Conservation (phyloP, 2,888 invertebrate species). For the Catonia carolina region DNA sequence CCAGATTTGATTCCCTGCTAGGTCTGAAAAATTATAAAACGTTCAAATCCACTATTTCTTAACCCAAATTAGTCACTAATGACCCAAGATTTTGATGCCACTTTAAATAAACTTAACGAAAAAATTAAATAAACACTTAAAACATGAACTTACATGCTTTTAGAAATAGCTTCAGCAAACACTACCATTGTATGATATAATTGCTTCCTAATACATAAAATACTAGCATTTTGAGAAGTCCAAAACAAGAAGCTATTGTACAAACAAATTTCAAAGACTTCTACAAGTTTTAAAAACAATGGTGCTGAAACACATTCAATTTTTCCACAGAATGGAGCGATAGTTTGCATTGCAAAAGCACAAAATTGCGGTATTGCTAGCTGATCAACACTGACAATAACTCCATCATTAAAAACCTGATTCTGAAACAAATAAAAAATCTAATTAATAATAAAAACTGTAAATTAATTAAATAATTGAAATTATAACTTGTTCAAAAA, state of each 20-base stretch:
- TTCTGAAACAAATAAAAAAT: too few relatives aligned
- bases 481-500: too few relatives aligned
- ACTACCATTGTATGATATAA: not conserved
- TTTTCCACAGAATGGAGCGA: not conserved
- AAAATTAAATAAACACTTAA: not conserved
- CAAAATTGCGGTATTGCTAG: slow-evolving; percentile 12
- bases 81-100: too few relatives aligned
- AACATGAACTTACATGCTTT: slow-evolving; percentile 8
- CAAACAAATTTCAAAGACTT: slow-evolving; percentile 23
- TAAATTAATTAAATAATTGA: too few relatives aligned
- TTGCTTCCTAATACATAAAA: not conserved
- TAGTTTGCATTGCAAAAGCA: not conserved
- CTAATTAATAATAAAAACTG: too few relatives aligned
- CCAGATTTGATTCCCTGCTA: too few relatives aligned
- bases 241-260: slow-evolving; percentile 33
- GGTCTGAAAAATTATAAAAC: too few relatives aligned
- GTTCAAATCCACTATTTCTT: too few relatives aligned
- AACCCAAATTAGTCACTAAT: too few relatives aligned
- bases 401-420: too few relatives aligned
- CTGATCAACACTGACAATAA: slow-evolving; percentile 1
- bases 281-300: not conserved
- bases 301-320: not conserved
- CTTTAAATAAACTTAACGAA: too few relatives aligned
- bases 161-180: slow-evolving; percentile 7
- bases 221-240: slow-evolving; percentile 33